phyloP scores from a whole-genome alignment of 2,113 vertebrate species.

The Nerophis ophidion region DNA sequence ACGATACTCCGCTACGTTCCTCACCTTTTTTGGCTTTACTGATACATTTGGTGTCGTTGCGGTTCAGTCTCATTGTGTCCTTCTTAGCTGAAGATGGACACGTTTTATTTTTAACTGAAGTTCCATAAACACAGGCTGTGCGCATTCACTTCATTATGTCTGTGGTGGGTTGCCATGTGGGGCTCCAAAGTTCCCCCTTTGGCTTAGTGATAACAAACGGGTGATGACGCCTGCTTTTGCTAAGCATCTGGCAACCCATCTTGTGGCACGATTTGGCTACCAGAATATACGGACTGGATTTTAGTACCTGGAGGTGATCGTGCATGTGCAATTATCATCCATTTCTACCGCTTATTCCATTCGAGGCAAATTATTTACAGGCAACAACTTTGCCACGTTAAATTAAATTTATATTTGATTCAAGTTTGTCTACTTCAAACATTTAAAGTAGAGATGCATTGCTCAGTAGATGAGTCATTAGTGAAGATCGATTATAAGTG shows the following conservation, averaged over 20 bases:
- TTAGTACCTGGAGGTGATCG: too few species aligned
- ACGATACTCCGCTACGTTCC: background rate
- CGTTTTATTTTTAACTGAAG: background rate
- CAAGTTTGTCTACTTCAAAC: too few species aligned
- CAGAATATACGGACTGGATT: constrained; percentile 30
- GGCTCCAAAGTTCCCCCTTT: background rate
- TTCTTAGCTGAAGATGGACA: background rate
- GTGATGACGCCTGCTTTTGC: background rate
- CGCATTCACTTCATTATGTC: constrained; percentile 35
- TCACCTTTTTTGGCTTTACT: constrained; percentile 31
- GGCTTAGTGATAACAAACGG: rapidly evolving
- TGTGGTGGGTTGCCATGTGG: constrained; percentile 48
- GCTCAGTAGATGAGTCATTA: too few species aligned
- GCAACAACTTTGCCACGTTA: too few species aligned
- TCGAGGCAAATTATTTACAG: too few species aligned
- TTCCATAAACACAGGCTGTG: constrained; percentile 3
- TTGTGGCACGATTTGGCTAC: constrained; percentile 31
- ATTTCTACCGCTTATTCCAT: background rate
- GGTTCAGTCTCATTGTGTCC: background rate
- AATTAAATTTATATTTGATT: too few species aligned
- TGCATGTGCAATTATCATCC: background rate
- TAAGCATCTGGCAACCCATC: constrained; percentile 43
- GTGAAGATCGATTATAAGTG: too few species aligned
- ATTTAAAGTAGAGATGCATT: too few species aligned
- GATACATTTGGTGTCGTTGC: constrained; percentile 10